A percentile compares a stretch with the other conserved stretches of the same genome.
These are phyloP conservation scores for Helostoma temminkii DNA, from an alignment of 2,797 vertebrate genomes.

Conservation along the genomic window DNA sequence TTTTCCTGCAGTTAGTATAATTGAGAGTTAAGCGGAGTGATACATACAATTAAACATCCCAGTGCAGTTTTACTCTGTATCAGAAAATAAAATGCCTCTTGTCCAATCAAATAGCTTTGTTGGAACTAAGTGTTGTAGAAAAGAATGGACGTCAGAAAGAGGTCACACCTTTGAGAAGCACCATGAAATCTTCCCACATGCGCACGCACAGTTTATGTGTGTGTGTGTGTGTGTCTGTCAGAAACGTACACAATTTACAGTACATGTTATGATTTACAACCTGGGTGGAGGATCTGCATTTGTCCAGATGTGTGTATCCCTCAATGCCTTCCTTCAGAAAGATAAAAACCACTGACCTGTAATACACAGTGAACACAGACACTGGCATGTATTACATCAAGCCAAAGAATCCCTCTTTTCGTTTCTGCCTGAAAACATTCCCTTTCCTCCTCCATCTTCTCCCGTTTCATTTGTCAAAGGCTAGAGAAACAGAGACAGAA, in stretches of 20 bases:
- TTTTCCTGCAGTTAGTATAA: too few species aligned
- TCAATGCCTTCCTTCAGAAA: conserved; percentile 76
- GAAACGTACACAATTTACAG: conserved; percentile 59
- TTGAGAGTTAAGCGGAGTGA: too few species aligned
- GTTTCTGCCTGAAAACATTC: conserved; percentile 73
- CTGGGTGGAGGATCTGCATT: conserved; percentile 73
- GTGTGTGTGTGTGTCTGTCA: conserved; percentile 55
- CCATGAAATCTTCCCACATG: conserved; percentile 46
- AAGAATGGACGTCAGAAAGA: conserved; percentile 25
- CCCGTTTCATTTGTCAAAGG: conserved; percentile 82
- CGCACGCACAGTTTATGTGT: conserved; percentile 36
- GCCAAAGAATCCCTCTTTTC: conserved; percentile 73
- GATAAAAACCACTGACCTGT: conserved; percentile 84
- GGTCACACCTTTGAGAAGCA: conserved; percentile 20
- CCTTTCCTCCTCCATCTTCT: conserved; percentile 76
- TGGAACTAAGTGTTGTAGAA: too few species aligned
- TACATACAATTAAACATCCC: too few species aligned
- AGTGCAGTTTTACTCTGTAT: too few species aligned
- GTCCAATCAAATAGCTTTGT: too few species aligned
- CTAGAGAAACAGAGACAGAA: conserved; percentile 80
- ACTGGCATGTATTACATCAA: conserved; percentile 83
- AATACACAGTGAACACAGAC: conserved; percentile 67
- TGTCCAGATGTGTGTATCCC: conserved; percentile 84
- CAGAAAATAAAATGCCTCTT: too few species aligned
- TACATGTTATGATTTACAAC: conserved; percentile 76